Evolutionary conservation across 2,797 vertebrate species (phyloP).

Genomic region (Notolabrus celidotus): DNA sequence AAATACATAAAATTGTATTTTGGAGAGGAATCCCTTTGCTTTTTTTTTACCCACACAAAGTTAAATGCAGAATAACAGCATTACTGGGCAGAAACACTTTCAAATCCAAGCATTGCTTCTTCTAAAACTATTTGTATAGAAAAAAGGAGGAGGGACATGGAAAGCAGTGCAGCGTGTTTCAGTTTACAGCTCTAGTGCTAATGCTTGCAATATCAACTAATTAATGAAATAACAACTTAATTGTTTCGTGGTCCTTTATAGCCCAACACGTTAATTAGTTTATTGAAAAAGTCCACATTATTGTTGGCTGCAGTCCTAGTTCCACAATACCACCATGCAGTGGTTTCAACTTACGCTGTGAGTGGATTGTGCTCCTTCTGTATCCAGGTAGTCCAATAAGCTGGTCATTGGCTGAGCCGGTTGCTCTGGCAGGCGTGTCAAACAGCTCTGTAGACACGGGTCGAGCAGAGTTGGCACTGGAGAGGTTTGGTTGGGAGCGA

Average conservation of each 20-base stretch:
- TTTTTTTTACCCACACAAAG: neutral
- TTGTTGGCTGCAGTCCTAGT: neutral
- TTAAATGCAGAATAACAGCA: neutral
- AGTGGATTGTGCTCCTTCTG: constrained; percentile 84
- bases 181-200: neutral
- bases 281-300: neutral
- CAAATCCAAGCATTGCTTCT: no score
- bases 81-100: no score
- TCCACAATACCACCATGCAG: neutral
- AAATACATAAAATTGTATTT: neutral
- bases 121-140: no score
- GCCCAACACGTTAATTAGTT: neutral
- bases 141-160: neutral
- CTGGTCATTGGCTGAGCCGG: constrained; percentile 70
- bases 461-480: constrained; percentile 58
- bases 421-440: constrained; percentile 58
- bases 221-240: neutral
- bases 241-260: neutral
- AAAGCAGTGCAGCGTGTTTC: neutral
- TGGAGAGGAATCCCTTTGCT: neutral
- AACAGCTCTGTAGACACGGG: constrained; percentile 80
- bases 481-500: constrained; percentile 79
- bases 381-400: constrained; percentile 92
- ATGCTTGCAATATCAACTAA: neutral
- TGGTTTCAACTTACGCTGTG: constrained; percentile 68